Conservation (phyloP, 1,140 invertebrate species). For the Tribolium castaneum region DNA sequence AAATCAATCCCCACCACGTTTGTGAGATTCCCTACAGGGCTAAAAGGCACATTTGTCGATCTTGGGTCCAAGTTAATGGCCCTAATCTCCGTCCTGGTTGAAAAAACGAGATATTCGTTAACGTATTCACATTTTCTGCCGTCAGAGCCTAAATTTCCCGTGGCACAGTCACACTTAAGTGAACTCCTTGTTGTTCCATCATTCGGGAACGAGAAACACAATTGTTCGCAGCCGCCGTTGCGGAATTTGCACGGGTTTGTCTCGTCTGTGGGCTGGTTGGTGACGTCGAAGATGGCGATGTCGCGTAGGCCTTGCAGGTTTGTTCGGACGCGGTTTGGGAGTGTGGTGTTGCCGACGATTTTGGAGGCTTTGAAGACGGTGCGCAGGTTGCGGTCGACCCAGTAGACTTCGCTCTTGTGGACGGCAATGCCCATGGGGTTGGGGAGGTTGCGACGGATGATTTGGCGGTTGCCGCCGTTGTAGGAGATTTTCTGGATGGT, state of each 20-base stretch:
- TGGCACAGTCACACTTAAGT: slow-evolving; percentile 89
- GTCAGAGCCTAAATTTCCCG: slow-evolving; percentile 75
- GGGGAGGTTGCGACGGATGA: slow-evolving; percentile 89
- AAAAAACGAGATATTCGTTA: slow-evolving; percentile 91
- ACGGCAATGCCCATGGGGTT: slow-evolving; percentile 96
- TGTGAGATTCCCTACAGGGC: slow-evolving; percentile 88
- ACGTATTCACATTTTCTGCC: slow-evolving; percentile 82
- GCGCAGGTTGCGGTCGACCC: slow-evolving; percentile 94
- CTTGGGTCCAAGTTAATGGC: slow-evolving; percentile 86
- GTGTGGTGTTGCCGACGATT: slow-evolving; percentile 74
- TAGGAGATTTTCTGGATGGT: slow-evolving; percentile 90
- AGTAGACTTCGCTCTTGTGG: slow-evolving; percentile 87
- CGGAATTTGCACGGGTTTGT: slow-evolving; percentile 82
- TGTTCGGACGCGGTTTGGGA: slow-evolving; percentile 79
- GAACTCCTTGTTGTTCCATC: slow-evolving; percentile 60
- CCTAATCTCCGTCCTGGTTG: slow-evolving; percentile 91
- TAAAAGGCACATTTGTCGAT: slow-evolving; percentile 85
- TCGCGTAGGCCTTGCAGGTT: slow-evolving; percentile 87
- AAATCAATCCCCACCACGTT: slow-evolving; percentile 98
- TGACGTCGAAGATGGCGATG: slow-evolving; percentile 90
- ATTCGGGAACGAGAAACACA: slow-evolving; percentile 93
- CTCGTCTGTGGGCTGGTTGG: slow-evolving; percentile 85
- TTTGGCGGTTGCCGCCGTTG: slow-evolving; percentile 81
- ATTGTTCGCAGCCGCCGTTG: slow-evolving; percentile 90
- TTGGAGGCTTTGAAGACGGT: slow-evolving; percentile 90